phyloP scores from a whole-genome alignment of 2,888 invertebrate species.

The Oxycera nigricornis region DNA sequence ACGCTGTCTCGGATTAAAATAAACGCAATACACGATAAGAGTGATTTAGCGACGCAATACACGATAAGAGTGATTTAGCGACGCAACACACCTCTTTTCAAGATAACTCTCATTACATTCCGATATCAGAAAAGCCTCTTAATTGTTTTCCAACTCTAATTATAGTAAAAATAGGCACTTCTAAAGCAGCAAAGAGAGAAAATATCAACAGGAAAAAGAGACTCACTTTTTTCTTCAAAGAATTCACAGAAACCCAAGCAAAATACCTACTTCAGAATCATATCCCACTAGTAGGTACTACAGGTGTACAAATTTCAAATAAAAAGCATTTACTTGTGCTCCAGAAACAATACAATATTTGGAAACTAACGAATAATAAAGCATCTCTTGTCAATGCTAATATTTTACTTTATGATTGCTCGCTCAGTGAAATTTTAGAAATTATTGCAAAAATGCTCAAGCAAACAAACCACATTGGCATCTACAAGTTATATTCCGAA shows the following conservation, averaged over 20 bases:
- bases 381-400: not conserved
- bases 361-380: not conserved
- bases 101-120: not conserved
- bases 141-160: not conserved
- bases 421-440: not conserved
- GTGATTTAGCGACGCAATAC: not conserved
- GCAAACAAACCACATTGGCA: not conserved
- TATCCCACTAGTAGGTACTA: not conserved
- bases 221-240: no score
- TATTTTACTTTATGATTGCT: not conserved
- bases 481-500: not conserved
- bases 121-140: not conserved
- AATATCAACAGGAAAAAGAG: no score
- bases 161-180: no score
- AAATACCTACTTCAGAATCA: not conserved
- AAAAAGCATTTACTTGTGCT: not conserved
- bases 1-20: slow-evolving; percentile 49
- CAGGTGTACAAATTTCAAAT: not conserved
- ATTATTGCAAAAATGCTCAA: not conserved
- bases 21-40: not conserved
- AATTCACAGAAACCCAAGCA: no score
- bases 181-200: no score
- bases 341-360: not conserved
- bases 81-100: not conserved
- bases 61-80: no score